phyloP scores from a whole-genome alignment of 2,113 vertebrate species.

The Rhinopithecus roxellana region DNA sequence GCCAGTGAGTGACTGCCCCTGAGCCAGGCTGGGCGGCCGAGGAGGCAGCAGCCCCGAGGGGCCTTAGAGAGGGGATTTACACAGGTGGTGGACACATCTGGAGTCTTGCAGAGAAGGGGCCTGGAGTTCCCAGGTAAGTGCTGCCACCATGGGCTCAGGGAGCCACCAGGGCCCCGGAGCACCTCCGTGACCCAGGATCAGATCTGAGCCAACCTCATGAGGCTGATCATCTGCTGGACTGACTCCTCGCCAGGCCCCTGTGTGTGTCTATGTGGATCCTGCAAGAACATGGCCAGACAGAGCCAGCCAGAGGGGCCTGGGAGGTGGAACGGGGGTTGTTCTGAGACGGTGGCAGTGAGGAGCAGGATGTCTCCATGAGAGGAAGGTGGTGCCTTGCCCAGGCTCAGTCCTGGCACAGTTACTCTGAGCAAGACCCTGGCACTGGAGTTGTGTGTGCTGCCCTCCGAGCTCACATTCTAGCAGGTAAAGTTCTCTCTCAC shows the following conservation, averaged over 20 bases:
- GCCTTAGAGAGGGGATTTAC: background rate
- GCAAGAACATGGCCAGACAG: no score
- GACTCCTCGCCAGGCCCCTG: background rate
- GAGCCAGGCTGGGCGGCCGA: background rate
- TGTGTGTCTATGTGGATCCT: background rate
- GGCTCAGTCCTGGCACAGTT: no score
- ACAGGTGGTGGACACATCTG: rapidly evolving
- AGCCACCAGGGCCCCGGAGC: background rate
- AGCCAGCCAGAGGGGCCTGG: background rate
- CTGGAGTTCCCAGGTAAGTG: background rate
- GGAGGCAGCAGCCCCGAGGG: no score
- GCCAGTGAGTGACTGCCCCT: background rate
- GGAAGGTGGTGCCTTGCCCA: background rate
- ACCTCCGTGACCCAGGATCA: background rate
- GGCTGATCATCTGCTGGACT: background rate
- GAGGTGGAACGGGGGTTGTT: rapidly evolving
- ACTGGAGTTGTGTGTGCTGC: rapidly evolving
- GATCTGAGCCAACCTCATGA: rapidly evolving
- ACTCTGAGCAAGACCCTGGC: background rate
- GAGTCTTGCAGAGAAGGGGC: background rate
- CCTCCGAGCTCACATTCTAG: rapidly evolving
- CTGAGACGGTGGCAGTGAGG: background rate
- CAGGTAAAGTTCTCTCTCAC: no score
- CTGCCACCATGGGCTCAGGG: rapidly evolving
- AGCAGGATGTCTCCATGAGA: background rate